These are phyloP conservation scores for Oxytorus armatus DNA, from an alignment of 2,888 invertebrate genomes.

Conservation along the genomic window DNA sequence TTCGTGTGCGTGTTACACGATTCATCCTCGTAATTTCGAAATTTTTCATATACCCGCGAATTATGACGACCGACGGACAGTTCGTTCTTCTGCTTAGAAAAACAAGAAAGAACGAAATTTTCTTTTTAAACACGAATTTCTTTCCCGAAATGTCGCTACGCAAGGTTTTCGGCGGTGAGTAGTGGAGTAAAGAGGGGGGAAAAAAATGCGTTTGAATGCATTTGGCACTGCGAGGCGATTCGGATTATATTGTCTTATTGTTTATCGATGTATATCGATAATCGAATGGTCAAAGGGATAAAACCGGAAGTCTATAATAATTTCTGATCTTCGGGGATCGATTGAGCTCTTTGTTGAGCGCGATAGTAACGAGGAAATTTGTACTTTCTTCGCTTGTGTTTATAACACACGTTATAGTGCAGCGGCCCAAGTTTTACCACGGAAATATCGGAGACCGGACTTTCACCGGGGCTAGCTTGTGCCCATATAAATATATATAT, in stretches of 20 bases:
- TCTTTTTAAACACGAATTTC: conserved; percentile 72
- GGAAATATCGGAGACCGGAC: conserved; percentile 65
- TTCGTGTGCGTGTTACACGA: not conserved
- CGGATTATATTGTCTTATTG: not conserved
- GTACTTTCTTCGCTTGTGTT: conserved; percentile 56
- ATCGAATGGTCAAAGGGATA: not conserved
- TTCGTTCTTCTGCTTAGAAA: conserved; percentile 74
- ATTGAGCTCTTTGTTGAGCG: not conserved
- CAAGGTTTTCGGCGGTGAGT: conserved; percentile 76
- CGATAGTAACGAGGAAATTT: conserved; percentile 35
- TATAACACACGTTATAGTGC: conserved; percentile 30
- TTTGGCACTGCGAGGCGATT: not conserved
- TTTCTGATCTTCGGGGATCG: not conserved
- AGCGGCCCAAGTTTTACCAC: conserved; percentile 47
- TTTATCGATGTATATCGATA: not conserved
- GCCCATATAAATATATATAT: conserved; percentile 46
- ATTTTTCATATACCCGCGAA: conserved; percentile 11
- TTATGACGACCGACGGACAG: conserved; percentile 68
- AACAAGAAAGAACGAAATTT: conserved; percentile 71
- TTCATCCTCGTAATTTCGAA: not conserved
- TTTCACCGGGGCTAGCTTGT: conserved; percentile 59
- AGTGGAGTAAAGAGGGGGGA: not conserved
- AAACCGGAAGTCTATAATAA: not conserved
- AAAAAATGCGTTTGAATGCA: not conserved
- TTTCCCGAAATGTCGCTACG: conserved; percentile 73